These are phyloP conservation scores for Rhagoletis zephyria DNA, from an alignment of 1,140 invertebrate genomes.

Conservation along the genomic window DNA sequence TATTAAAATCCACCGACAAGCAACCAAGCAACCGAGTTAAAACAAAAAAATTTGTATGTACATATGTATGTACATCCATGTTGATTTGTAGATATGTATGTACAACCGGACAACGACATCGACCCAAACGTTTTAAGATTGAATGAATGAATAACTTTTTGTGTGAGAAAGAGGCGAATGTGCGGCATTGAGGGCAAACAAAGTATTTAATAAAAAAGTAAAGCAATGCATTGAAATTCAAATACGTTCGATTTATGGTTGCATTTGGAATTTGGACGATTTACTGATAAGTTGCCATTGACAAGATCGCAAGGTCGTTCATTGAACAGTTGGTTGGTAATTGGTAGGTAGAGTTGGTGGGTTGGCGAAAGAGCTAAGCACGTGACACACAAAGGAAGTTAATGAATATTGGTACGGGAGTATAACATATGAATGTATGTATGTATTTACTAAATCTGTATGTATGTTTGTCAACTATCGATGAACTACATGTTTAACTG, in stretches of 20 bases:
- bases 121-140: constrained; percentile 33
- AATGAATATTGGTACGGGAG: too few relatives aligned
- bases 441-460: too few relatives aligned
- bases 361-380: not conserved
- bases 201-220: constrained; percentile 46
- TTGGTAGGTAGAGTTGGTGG: not conserved
- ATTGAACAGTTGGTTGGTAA: not conserved
- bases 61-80: too few relatives aligned
- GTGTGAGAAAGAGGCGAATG: not conserved
- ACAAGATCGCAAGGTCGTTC: constrained; percentile 51
- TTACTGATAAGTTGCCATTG: constrained; percentile 46
- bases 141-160: constrained; percentile 42
- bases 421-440: too few relatives aligned
- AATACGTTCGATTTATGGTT: constrained; percentile 48
- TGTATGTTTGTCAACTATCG: too few relatives aligned
- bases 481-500: too few relatives aligned
- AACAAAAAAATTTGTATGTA: not conserved
- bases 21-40: not conserved
- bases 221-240: constrained; percentile 48
- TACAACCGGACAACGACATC: not conserved
- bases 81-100: too few relatives aligned
- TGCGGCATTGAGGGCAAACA: constrained; percentile 20
- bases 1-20: constrained; percentile 46
- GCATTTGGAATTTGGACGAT: constrained; percentile 17
- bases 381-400: not conserved